phyloP scores from a whole-genome alignment of 2,113 vertebrate genomes.

The Dryoscopus gambensis region DNA sequence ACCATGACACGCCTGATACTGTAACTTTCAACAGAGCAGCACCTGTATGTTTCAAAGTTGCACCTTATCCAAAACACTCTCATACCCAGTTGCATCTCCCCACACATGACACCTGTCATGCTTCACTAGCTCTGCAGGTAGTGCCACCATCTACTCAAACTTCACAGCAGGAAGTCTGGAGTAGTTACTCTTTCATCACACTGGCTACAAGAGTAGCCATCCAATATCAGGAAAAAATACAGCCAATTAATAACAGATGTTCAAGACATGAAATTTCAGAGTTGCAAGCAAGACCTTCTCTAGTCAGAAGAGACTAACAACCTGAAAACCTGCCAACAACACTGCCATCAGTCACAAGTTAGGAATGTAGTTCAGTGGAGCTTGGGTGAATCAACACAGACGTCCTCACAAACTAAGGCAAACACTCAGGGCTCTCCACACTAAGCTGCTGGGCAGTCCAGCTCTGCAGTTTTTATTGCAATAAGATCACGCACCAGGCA shows the following conservation, averaged over 20 bases:
- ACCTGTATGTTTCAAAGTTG: not conserved
- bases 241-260: not conserved
- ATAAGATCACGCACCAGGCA: not conserved
- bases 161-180: not conserved
- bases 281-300: not conserved
- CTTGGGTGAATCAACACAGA: not conserved
- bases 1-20: not conserved
- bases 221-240: not conserved
- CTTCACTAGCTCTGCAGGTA: not conserved
- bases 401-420: not conserved
- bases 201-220: not conserved
- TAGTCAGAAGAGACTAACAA: not conserved
- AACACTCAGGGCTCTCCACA: not conserved
- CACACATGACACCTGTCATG: not conserved
- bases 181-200: not conserved
- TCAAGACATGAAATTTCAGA: not conserved
- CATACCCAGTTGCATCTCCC: not conserved
- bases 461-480: not conserved
- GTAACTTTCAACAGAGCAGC: not conserved
- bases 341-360: constrained; percentile 22
- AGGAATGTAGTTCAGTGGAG: constrained; percentile 20
- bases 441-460: not conserved
- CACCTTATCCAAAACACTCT: not conserved
- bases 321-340: constrained; percentile 47
- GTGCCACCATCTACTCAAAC: not conserved